phyloP scores from a whole-genome alignment of 2,113 vertebrate genomes.

The Stigmatopora nigra region DNA sequence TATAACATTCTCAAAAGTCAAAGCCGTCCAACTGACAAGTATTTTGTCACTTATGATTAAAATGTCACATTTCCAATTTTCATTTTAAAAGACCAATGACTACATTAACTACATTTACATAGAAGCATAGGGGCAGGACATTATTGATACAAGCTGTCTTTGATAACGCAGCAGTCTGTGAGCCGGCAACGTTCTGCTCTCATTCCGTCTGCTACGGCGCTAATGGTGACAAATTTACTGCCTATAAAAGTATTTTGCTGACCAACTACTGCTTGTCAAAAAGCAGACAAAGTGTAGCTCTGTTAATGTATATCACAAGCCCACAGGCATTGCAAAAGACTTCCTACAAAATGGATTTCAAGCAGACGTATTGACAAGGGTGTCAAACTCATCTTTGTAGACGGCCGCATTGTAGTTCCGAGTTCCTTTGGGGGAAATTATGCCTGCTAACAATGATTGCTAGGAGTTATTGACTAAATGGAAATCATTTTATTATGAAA shows the following conservation, averaged over 20 bases:
- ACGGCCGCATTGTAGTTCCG: no score
- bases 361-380: not conserved
- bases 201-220: not conserved
- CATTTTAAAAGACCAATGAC: not conserved
- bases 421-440: no score
- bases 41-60: not conserved
- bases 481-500: no score
- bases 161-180: not conserved
- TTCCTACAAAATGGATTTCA: not conserved
- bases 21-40: not conserved
- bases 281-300: not conserved
- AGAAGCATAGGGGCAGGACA: not conserved
- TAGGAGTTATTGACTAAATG: no score
- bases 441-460: no score
- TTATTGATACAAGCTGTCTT: not conserved
- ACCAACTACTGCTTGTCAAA: not conserved
- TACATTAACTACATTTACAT: not conserved
- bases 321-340: not conserved
- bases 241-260: constrained; percentile 1
- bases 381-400: not conserved
- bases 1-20: not conserved
- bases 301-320: not conserved
- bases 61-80: not conserved
- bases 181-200: not conserved
- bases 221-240: constrained; percentile 3